Evolutionary conservation across 2,797 vertebrate species (phyloP).

Genomic region (Chloroceryle inda): DNA sequence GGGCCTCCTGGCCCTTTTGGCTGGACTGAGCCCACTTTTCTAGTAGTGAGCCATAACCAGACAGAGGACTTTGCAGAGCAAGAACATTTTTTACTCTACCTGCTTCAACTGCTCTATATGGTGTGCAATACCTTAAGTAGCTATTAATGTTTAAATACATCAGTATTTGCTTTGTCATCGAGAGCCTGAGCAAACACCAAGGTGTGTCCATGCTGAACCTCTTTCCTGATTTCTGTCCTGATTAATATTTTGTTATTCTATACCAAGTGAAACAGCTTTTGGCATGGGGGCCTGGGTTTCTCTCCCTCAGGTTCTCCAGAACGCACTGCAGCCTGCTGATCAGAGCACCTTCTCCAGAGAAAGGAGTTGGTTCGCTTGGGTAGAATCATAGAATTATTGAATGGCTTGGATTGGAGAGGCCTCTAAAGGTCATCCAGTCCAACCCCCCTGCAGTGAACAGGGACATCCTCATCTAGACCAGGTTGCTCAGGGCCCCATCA

Average conservation of each 20-base stretch:
- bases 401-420: too few relatives aligned
- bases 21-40: not conserved
- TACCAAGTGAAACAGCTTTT: not conserved
- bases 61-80: not conserved
- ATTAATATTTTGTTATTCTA: not conserved
- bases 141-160: not conserved
- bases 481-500: too few relatives aligned
- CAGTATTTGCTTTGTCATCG: not conserved
- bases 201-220: not conserved
- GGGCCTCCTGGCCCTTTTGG: not conserved
- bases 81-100: not conserved
- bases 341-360: not conserved
- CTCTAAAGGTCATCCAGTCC: too few relatives aligned
- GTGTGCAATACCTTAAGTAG: not conserved
- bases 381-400: not conserved
- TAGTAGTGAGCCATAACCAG: not conserved
- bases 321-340: not conserved
- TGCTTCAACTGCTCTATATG: not conserved
- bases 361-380: not conserved
- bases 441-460: too few relatives aligned
- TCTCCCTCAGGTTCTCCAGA: not conserved
- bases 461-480: too few relatives aligned
- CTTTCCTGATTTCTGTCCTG: not conserved
- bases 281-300: accelerated
- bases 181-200: not conserved